These are phyloP conservation scores for Plotosus lineatus DNA, from an alignment of 2,113 vertebrate species.

Conservation along the genomic window DNA sequence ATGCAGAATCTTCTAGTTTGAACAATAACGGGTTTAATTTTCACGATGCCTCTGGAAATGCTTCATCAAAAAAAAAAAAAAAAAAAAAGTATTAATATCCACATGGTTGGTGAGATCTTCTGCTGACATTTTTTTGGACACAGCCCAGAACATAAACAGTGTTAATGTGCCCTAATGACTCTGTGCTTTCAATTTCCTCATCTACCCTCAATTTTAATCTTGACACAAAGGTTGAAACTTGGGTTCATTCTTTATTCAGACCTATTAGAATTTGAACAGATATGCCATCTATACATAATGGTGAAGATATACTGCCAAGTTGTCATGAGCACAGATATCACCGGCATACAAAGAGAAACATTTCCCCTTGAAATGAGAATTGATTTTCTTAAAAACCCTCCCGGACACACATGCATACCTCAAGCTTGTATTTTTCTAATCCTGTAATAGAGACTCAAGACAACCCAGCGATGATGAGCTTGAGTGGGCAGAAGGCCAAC, in stretches of 20 bases:
- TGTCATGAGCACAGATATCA: slow-evolving; percentile 51
- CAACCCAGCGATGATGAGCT: slow-evolving; percentile 22
- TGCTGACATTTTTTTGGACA: not conserved
- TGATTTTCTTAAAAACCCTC: slow-evolving; percentile 63
- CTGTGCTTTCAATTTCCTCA: not conserved
- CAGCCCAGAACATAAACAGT: no score
- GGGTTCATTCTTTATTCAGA: not conserved
- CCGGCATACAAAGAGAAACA: slow-evolving; percentile 67
- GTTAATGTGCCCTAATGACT: not conserved
- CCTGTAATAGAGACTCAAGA: slow-evolving; percentile 49
- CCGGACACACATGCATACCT: not conserved
- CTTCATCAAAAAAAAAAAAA: not conserved
- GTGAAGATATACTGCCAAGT: slow-evolving; percentile 13
- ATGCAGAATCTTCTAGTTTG: not conserved
- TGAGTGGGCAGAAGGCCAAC: slow-evolving; percentile 3
- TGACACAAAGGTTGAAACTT: not conserved
- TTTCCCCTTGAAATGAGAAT: slow-evolving; percentile 69
- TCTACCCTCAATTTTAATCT: not conserved
- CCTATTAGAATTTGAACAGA: no score
- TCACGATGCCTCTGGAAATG: not conserved
- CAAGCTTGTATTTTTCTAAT: slow-evolving; percentile 58
- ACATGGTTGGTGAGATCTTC: not conserved
- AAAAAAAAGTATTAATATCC: not conserved
- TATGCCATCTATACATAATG: not conserved
- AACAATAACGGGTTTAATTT: not conserved